phyloP scores from a whole-genome alignment of 64 coral and sea anemone species.

The Trachythela sp. region DNA sequence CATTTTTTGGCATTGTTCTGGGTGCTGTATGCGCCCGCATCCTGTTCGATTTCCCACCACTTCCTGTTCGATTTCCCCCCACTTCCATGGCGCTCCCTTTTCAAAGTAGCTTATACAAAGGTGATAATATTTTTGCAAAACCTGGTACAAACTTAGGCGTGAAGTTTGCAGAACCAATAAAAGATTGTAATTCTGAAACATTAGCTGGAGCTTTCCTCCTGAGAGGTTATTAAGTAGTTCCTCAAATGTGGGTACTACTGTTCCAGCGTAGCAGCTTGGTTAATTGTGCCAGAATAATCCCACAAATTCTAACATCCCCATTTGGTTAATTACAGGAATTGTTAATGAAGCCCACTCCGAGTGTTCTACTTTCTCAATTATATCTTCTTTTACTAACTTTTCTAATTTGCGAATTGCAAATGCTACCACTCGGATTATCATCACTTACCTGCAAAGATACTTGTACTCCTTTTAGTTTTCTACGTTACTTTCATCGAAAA shows the following conservation, averaged over 20 bases:
- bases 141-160: too few relatives aligned
- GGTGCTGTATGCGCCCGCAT: too few relatives aligned
- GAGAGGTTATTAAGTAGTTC: slow-evolving; percentile 34
- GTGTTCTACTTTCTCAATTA: background rate
- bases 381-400: slow-evolving; percentile 36
- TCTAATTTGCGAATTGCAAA: slow-evolving; percentile 39
- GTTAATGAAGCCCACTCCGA: slow-evolving; percentile 67
- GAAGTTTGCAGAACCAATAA: too few relatives aligned
- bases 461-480: slow-evolving; percentile 52
- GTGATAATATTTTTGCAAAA: too few relatives aligned
- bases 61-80: too few relatives aligned
- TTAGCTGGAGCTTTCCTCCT: background rate
- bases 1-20: too few relatives aligned
- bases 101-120: too few relatives aligned
- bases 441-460: slow-evolving; percentile 44
- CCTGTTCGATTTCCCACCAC: too few relatives aligned
- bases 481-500: slow-evolving; percentile 53
- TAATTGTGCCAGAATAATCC: slow-evolving; percentile 49
- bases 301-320: slow-evolving; percentile 42
- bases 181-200: background rate
- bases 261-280: slow-evolving; percentile 19
- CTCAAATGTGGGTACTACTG: slow-evolving; percentile 41
- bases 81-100: too few relatives aligned
- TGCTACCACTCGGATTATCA: slow-evolving; percentile 42
- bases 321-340: slow-evolving; percentile 39